Evolutionary conservation across 2,888 invertebrate species (phyloP), one percentile per base, ranked within the genome.

Genomic region (Mycogona germanica): DNA sequence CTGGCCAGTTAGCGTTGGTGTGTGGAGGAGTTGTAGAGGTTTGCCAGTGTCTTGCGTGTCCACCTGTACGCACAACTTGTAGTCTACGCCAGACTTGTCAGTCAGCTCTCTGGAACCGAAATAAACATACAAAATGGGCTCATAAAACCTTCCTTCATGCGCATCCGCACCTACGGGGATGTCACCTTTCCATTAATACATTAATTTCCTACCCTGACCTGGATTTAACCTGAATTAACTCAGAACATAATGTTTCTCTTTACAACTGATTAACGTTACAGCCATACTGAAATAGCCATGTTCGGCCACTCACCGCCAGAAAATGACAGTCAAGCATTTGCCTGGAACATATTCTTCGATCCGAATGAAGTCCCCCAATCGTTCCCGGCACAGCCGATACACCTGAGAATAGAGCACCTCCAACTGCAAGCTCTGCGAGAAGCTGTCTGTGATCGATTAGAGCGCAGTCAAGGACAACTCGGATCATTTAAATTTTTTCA

Each of bases 341-440:
- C 95, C 95, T 0, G 89, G 85, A 28, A 81, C 76, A 67, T 96
- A 96, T 66, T 89, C 87, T 65, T 93, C 93, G 3, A 91, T 86
- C 64, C 83, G 82, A 55, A 91, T 79, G 66, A 93, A 91, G 60
- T 86, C 69, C 47, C 70, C 73, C 23, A 96, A 73, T 6, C 95
- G 78, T 65, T 93, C 92, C 41, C 86, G 78, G 64, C 89, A 87
- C 46, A 97, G 73, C 45, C 92, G 77, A 62, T 91, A 72, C 0
- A 57, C 51, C 66, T 76, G 76, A 54, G 74, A 73, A 59, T 71
- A 70, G 5, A 77, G 65, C 19, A 84, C 76, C 71, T 96, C 95
- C 29, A 99, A 72, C 65, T 98, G 97, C 28, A 98, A 74, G 0
- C 92, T 88, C 64, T 95, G 89, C 66, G 95, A 93, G 71, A 99